Evolutionary conservation across 1,140 invertebrate species (phyloP), one percentile per base, ranked within the genome.

Genomic region (Octopus sinensis): DNA sequence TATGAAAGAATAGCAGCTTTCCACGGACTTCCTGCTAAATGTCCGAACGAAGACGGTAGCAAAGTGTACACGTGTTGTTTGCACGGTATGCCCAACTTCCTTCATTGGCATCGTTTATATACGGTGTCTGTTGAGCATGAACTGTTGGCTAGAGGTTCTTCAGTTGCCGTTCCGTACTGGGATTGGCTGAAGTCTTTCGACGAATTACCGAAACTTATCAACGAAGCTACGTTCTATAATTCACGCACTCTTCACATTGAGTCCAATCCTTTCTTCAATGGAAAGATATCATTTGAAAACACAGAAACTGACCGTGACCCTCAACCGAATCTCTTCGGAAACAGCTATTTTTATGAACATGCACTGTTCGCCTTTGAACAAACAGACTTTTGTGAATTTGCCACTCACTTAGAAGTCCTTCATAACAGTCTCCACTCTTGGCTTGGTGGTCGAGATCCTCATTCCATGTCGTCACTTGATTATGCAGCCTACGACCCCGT

Each of bases 361-460:
- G 68, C 79, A 6, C 81, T 85, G 62, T 76, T 83, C 53, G 84
- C 84, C 17, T 82, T 84, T 68, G 84, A 84, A 54, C 81, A 84
- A 79, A 53, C 71, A 4, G 81, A 84, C 81, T 84, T 76, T 79
- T 84, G 83, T 23, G 81, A 84, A 52, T 84, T 84, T 43, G 81
- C 83, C 71, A 81, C 83, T 17, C 84, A 85, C 79, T 83, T 80
- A 17, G 84, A 85, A 79, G 75, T 85, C 13, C 77, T 56, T 52
- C 84, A 85, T 80, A 85, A 85, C 81, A 82, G 81, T 68, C 82
- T 84, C 80, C 83, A 84, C 76, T 80, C 81, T 6, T 84, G 83
- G 83, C n/a, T 82, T 1, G 83, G 83, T 76, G 83, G 83, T 13
- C 52, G 54, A 12, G 79, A 71, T 23, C 81, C 81, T 13, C 80